Evolutionary conservation across 2,888 invertebrate species (phyloP), one percentile per base, ranked within the genome.

Genomic region (Blastobasis adustella): DNA sequence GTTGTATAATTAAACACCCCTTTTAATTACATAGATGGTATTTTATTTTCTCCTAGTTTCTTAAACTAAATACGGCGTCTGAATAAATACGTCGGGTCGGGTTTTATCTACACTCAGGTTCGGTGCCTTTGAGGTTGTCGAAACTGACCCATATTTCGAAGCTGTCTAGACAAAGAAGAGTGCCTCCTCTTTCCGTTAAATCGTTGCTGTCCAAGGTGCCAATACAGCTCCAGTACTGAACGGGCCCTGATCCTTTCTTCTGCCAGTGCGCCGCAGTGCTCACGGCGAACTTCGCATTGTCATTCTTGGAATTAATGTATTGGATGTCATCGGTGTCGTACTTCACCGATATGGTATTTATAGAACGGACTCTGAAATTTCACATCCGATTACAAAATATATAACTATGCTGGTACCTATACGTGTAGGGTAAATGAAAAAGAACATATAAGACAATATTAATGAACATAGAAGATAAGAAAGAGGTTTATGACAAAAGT

Each of bases 201-300:
- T 65, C 69, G n/a, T 67, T 65, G 10, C 59, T 66, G 46, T 72
- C 71, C 42, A 68, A 45, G 41, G 62, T 67, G 47, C 75, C 69
- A 23, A 64, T 62, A 47, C 84, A 84, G 0, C 71, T 60, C 82
- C 82, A 82, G 54, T 68, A 73, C 38, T 76, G 69, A 0, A 42
- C 37, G 0, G 57, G 45, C 0, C 53, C 61, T 0, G 54, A 8
- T 0, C 74, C 72, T 0, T 37, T 52, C 7, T 47, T 61, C 56
- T 82, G 81, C 82, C 82, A 80, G 6, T 54, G 54, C 0, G 71
- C 75, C 0, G 69, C 70, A 0, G 80, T 78, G 58, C 76, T 80
- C 0, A 84, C 76, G 0, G 75, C 83, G 48, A 82, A 84, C 4
- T 65, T 62, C 6, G 67, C 49, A 1, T 52, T 59, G 45, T 83